These are phyloP conservation scores for Lordiphosa collinella DNA, from an alignment of 1,140 invertebrate genomes.

Conservation along the genomic window DNA sequence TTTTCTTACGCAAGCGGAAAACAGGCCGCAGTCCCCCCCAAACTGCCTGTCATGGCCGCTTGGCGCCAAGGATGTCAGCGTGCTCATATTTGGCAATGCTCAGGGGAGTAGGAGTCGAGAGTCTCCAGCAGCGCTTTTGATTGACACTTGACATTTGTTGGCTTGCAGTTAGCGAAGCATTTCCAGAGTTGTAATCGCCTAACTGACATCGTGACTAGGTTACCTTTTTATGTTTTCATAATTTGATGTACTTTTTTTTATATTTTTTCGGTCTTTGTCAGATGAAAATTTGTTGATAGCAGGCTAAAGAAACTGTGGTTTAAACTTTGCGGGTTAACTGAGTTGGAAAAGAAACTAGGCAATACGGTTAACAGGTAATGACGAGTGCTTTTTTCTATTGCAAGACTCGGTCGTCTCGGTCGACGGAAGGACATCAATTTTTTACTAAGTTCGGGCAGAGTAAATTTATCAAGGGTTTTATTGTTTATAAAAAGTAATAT, in stretches of 20 bases:
- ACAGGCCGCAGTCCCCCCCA: neutral
- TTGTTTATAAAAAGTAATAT: no score
- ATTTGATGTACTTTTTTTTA: slow-evolving; percentile 11
- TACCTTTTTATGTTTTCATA: slow-evolving; percentile 14
- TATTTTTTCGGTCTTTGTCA: neutral
- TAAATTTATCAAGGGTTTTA: no score
- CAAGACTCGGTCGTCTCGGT: no score
- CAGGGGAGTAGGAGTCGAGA: slow-evolving; percentile 1
- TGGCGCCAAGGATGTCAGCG: slow-evolving; percentile 54
- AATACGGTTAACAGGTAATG: neutral
- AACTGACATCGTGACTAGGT: slow-evolving; percentile 60
- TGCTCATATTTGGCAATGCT: slow-evolving; percentile 23
- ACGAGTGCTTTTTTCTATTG: no score
- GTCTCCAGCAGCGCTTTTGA: slow-evolving; percentile 57
- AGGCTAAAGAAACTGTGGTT: slow-evolving; percentile 1
- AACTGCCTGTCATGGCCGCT: slow-evolving; percentile 19
- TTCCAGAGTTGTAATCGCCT: slow-evolving; percentile 28
- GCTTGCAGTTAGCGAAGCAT: slow-evolving; percentile 42
- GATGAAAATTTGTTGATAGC: slow-evolving; percentile 56
- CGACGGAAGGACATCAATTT: no score
- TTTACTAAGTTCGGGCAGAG: no score
- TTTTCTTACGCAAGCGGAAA: slow-evolving; percentile 42
- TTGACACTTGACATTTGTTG: slow-evolving; percentile 65
- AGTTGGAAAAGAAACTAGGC: slow-evolving; percentile 19
- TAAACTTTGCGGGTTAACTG: slow-evolving; percentile 34